Evolutionary conservation across 2,113 vertebrate genomes (phyloP).

Genomic region (Tichodroma muraria): DNA sequence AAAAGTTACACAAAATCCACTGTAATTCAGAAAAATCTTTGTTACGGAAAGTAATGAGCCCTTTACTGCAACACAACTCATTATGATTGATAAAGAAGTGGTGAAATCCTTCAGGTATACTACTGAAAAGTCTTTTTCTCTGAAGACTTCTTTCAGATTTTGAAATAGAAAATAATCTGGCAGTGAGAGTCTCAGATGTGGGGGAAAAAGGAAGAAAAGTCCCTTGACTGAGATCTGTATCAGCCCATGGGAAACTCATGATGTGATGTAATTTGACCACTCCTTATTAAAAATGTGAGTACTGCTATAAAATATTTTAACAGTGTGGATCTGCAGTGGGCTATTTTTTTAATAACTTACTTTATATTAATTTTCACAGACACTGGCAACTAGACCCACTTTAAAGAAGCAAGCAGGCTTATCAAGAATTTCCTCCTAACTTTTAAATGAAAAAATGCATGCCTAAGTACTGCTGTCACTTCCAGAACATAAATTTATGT

Average conservation of each 20-base stretch:
- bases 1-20: background rate
- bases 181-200: background rate
- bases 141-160: background rate
- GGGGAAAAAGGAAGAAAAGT: background rate
- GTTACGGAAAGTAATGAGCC: background rate
- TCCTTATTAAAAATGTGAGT: background rate
- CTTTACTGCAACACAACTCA: background rate
- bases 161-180: background rate
- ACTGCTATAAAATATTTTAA: background rate
- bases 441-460: background rate
- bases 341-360: background rate
- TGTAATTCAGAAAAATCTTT: background rate
- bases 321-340: background rate
- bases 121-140: background rate
- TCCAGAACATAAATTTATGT: background rate
- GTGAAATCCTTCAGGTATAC: background rate
- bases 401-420: background rate
- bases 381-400: background rate
- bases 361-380: background rate
- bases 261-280: background rate
- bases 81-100: background rate
- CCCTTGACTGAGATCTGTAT: background rate
- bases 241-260: background rate
- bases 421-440: background rate
- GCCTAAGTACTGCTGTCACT: background rate